A percentile compares a stretch with the other conserved stretches of the same genome.
phyloP scores from a whole-genome alignment of 2,113 vertebrate genomes.

The Chloropsis cyanopogon region DNA sequence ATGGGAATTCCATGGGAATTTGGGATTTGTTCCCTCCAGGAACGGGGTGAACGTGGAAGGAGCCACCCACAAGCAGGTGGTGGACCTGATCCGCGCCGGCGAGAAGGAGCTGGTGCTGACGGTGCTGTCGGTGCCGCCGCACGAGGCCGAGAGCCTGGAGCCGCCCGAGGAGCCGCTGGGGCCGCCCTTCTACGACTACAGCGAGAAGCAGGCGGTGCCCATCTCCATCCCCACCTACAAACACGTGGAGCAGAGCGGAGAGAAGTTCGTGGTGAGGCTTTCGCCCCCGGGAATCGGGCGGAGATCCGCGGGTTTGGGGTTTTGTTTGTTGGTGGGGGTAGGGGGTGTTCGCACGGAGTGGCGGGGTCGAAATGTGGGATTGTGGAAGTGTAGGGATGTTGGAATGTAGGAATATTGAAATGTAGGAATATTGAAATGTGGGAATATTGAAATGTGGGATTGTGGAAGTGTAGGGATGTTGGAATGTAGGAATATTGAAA shows the following conservation, averaged over 20 bases:
- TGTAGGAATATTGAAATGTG: too few species aligned
- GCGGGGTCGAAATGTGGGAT: not conserved
- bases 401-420: too few species aligned
- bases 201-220: conserved; percentile 95
- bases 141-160: conserved; percentile 90
- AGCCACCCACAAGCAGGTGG: not conserved
- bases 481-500: too few species aligned
- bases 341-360: fast-evolving
- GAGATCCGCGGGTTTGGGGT: not conserved
- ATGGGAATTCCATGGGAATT: not conserved
- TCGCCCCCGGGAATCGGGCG: not conserved
- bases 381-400: not conserved
- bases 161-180: conserved; percentile 86
- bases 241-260: conserved; percentile 93
- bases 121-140: conserved; percentile 90
- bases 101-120: conserved; percentile 93
- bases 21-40: too few species aligned
- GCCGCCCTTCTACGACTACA: conserved; percentile 93
- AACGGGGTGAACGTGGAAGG: not conserved
- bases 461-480: too few species aligned
- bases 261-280: conserved; percentile 91
- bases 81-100: conserved; percentile 86
- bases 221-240: conserved; percentile 97
- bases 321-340: too few species aligned
- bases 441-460: not conserved